Evolutionary conservation across 2,113 vertebrate species (phyloP).

Genomic region (Microtus ochrogaster): DNA sequence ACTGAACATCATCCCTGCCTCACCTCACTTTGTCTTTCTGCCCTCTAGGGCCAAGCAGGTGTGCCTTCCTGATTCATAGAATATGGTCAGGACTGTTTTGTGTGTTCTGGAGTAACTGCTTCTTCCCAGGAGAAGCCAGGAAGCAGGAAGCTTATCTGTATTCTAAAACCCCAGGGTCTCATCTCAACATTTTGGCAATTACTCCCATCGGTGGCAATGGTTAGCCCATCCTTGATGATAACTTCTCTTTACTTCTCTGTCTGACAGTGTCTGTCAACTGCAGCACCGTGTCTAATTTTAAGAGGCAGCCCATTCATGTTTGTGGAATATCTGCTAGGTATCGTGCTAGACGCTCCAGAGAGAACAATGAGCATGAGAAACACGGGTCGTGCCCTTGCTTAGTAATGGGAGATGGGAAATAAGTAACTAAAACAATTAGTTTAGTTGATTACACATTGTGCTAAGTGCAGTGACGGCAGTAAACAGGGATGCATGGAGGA

Average conservation of each 20-base stretch:
- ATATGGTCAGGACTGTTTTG: neutral
- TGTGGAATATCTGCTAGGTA: neutral
- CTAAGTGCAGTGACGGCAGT: neutral
- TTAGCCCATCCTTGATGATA: neutral
- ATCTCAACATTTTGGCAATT: neutral
- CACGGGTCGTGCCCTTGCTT: neutral
- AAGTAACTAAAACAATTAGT: slow-evolving; percentile 60
- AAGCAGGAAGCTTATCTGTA: neutral
- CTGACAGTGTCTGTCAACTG: neutral
- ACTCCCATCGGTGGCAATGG: neutral
- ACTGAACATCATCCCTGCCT: neutral
- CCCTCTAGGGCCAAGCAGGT: neutral
- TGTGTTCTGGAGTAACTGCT: neutral
- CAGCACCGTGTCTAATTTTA: neutral
- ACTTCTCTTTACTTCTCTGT: neutral
- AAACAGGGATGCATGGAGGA: neutral
- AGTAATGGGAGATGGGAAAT: slow-evolving; percentile 6
- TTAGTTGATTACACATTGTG: slow-evolving; percentile 44
- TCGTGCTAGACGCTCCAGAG: neutral
- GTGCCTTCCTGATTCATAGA: neutral
- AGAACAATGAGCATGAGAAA: neutral
- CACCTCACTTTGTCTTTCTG: too few species aligned
- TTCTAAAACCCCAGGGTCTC: neutral
- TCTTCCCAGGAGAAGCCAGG: neutral
- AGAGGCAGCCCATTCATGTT: neutral